A percentile compares a stretch with the other conserved stretches of the same genome.
phyloP scores from a whole-genome alignment of 2,113 vertebrate species.

The Castor canadensis region DNA sequence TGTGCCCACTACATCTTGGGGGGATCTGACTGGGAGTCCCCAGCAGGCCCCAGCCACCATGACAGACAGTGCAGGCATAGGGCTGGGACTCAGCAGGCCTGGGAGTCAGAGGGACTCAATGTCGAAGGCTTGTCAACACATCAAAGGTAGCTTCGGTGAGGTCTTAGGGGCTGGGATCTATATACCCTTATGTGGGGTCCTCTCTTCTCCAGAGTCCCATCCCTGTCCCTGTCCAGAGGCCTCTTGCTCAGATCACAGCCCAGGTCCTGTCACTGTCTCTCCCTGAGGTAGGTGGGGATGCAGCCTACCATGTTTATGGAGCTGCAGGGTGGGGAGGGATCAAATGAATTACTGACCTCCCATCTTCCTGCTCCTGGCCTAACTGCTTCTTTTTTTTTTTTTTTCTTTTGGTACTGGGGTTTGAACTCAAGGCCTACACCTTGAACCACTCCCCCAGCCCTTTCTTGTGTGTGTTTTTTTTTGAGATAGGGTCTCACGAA shows the following conservation, averaged over 20 bases:
- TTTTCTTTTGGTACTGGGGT: too few species aligned
- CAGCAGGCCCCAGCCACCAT: fast-evolving
- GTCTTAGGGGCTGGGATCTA: neutral
- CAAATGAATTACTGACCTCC: fast-evolving
- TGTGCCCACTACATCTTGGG: neutral
- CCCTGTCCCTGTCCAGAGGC: neutral
- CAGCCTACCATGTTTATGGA: too few species aligned
- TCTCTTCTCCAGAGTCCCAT: neutral
- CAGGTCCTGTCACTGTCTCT: neutral
- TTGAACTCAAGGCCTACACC: too few species aligned
- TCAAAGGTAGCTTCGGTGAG: neutral
- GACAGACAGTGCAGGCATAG: neutral
- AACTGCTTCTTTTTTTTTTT: too few species aligned
- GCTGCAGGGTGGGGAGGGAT: fast-evolving
- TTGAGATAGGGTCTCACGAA: too few species aligned
- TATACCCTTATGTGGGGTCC: neutral
- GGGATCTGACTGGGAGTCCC: neutral
- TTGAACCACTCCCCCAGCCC: too few species aligned
- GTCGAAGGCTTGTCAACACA: neutral
- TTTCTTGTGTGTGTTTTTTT: too few species aligned
- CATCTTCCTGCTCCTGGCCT: neutral
- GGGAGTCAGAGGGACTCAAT: neutral
- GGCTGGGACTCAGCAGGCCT: neutral
- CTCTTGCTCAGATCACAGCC: neutral
- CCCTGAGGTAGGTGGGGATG: neutral